A percentile compares a stretch with the other conserved stretches of the same genome.
Evolutionary conservation across 2,888 invertebrate species (phyloP).

Genomic region (Agrilus mali): DNA sequence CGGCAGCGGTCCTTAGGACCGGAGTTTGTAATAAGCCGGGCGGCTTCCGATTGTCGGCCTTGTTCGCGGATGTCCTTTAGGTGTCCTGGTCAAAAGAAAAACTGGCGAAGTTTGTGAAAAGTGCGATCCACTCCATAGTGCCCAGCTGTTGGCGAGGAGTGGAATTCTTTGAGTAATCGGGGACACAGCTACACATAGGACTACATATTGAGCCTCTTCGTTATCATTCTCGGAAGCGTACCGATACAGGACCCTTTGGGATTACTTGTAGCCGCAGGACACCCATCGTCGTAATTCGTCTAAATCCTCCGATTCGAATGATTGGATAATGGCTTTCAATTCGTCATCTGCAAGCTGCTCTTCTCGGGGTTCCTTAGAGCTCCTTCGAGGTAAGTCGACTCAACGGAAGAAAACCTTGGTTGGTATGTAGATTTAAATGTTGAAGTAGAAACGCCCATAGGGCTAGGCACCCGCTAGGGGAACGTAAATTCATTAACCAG

Average conservation of each 20-base stretch:
- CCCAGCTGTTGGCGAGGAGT: conserved; percentile 9
- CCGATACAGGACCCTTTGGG: conserved; percentile 2
- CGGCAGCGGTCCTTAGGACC: neutral
- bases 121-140: conserved; percentile 9
- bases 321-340: neutral
- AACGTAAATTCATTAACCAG: too few relatives aligned
- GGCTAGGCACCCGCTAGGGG: too few relatives aligned
- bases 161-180: conserved; percentile 7
- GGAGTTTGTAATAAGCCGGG: conserved; percentile 6
- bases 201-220: neutral
- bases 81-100: conserved; percentile 3
- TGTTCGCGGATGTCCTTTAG: conserved; percentile 1
- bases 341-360: neutral
- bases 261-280: neutral
- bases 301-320: neutral
- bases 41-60: conserved; percentile 8
- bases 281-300: too few relatives aligned
- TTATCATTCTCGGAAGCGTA: neutral
- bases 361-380: neutral
- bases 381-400: conserved; percentile 20
- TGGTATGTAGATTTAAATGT: too few relatives aligned
- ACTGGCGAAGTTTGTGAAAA: neutral
- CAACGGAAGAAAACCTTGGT: too few relatives aligned
- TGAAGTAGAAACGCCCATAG: too few relatives aligned
- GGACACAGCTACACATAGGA: neutral